Evolutionary conservation across 92 coral and sea anemone genomes (phyloP), one percentile per base, ranked within the genome.

Genomic region (Heteractis magnifica): DNA sequence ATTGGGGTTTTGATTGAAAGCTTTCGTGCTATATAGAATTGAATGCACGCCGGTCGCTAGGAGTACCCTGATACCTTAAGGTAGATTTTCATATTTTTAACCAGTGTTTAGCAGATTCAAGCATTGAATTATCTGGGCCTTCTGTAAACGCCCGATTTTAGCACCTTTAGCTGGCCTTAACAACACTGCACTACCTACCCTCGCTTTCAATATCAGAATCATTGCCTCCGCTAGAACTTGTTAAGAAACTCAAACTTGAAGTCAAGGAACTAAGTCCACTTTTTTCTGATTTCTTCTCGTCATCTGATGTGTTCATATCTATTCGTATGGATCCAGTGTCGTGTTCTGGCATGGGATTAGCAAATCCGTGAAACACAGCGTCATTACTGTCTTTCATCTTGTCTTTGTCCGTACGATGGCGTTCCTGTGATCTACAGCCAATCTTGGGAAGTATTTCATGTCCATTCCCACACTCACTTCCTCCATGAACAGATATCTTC

Each of bases 171-270:
- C 5, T n/a, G 18, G 12, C 23, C 10, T 18, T 20, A 6, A 18
- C 26, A 62, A 4, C 23, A 18, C 20, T 62, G 34, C 73, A 58
- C 19, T 78, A 62, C 76, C 74, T 77, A 59, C 94, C 95, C 15
- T 97, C 98, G 85, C 97, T 97, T 75, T 94, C 98, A 70, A 90
- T 88, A 84, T 94, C 99, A 12, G 99, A 94, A 56, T 90, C 87
- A 79, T 91, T 91, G 49, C 98, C 99, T 78, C 93, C 91, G 55
- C 95, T 89, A 44, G 85, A 88, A 56, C 88, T 90, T 64, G 93
- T 81, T 51, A 87, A 34, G 18, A 86, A 79, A 44, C 91, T 76
- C 70, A 88, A 87, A 13, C 82, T 81, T 9, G 93, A 91, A 6
- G 98, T 85, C 60, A 97, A 78, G 26, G 98, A 97, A 79, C 99